Evolutionary conservation across 2,888 invertebrate genomes (phyloP).

Genomic region (Siphlonurus alternatus): DNA sequence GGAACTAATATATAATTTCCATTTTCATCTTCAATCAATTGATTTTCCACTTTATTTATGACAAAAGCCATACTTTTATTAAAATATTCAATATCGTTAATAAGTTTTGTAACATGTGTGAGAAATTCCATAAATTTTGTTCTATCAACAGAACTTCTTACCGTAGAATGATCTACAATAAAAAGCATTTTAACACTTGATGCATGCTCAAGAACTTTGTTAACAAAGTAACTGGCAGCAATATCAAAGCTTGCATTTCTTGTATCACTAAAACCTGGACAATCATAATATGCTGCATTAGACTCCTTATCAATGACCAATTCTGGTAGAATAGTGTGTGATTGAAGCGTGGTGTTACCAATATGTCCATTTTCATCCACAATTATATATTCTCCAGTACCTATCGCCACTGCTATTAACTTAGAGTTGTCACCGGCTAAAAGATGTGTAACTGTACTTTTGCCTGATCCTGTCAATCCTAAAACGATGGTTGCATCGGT

Average conservation of each 20-base stretch:
- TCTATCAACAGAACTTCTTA: not conserved
- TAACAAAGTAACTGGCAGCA: not conserved
- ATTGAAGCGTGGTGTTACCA: not conserved
- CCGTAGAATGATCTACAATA: not conserved
- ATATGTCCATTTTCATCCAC: not conserved
- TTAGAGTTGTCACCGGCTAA: not conserved
- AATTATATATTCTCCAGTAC: not conserved
- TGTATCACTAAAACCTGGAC: not conserved
- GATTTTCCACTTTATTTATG: not conserved
- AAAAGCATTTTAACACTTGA: not conserved
- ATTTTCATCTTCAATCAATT: not conserved
- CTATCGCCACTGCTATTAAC: not conserved
- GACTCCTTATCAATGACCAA: not conserved
- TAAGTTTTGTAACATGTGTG: not conserved
- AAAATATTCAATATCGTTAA: not conserved
- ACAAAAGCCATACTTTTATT: not conserved
- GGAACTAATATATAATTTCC: too few species aligned
- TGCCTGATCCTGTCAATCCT: not conserved
- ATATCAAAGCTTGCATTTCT: not conserved
- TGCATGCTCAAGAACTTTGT: not conserved
- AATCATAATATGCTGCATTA: not conserved
- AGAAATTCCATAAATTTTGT: not conserved
- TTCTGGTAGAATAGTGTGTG: not conserved
- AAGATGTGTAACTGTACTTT: not conserved
- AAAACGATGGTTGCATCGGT: not conserved